These are phyloP conservation scores for Rambutsinella grinnellia DNA, from an alignment of 2,888 invertebrate species.

Conservation along the genomic window DNA sequence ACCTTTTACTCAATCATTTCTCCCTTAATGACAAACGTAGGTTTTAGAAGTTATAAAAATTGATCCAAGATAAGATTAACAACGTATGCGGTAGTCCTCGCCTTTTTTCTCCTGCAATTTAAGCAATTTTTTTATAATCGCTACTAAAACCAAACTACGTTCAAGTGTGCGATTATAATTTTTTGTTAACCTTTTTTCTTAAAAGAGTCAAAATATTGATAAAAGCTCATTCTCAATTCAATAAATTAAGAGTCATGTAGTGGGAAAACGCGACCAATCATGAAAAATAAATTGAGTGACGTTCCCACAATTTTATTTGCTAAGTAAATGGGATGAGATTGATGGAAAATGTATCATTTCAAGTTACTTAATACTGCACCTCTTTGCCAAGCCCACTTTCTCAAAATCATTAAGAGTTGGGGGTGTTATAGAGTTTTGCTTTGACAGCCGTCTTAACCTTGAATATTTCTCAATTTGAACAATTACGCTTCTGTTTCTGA, in stretches of 20 bases:
- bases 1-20: too few relatives aligned
- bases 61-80: conserved; percentile 5
- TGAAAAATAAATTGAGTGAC: conserved; percentile 34
- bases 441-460: conserved; percentile 10
- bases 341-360: too few relatives aligned
- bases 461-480: not conserved
- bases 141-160: too few relatives aligned
- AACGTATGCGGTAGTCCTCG: not conserved
- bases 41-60: not conserved
- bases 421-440: conserved; percentile 30
- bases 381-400: conserved; percentile 52
- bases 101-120: too few relatives aligned
- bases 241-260: not conserved
- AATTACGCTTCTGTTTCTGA: not conserved
- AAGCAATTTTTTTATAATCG: too few relatives aligned
- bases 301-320: conserved; percentile 42
- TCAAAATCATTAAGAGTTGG: conserved; percentile 50
- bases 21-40: conserved; percentile 1
- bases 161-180: not conserved
- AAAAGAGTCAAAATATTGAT: too few relatives aligned
- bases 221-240: not conserved
- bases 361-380: conserved; percentile 14
- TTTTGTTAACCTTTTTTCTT: not conserved
- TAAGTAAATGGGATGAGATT: too few relatives aligned
- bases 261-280: conserved; percentile 44